Evolutionary conservation across 2,888 invertebrate species (phyloP), one percentile per base, ranked within the genome.

Genomic region (Philaethria dido): DNA sequence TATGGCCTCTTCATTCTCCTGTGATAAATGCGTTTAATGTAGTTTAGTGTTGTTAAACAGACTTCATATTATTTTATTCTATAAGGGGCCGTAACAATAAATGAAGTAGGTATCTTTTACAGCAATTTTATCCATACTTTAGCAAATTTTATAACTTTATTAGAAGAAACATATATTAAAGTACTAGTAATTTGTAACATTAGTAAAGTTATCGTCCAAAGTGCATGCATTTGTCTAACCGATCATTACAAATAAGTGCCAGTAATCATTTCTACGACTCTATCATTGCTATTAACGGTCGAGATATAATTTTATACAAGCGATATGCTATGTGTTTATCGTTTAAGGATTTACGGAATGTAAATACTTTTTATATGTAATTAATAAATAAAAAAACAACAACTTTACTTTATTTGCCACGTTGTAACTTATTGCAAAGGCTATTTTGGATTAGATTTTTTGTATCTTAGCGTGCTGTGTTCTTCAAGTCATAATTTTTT

Each of bases 221-320:
- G 25, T 29, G 9, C 50, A 50, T 25, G 50, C 25, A 14, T 25
- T 50, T 50, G 25, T 50, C n/a, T 29, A 9, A 29, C n/a, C 16
- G 50, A n/a, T 50, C 29, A 50, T 50, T 50, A 50, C 29, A 50
- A 0, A 25, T n/a, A n/a, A n/a, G n/a, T n/a, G n/a, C n/a, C n/a
- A n/a, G n/a, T 14, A 22, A 22, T 48, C 0, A 0, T 50, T 0
- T 50, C n/a, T 16, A 50, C 50, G 25, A n/a, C 3, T 50, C 50
- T n/a, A 50, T 50, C 25, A 9, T 25, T 50, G 13, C 22, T 25
- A 48, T n/a, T 22, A 50, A 0, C 9, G 25, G 9, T 6, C 29
- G n/a, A 29, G 8, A 50, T 25, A 50, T 8, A 29, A 25, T 20
- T 13, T 13, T 1, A 9, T 22, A 22, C 14, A 48, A 48, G 14